Base-by-base conservation (phyloP, 2,797 vertebrate genomes). In the Lacerta bilineata region DNA sequence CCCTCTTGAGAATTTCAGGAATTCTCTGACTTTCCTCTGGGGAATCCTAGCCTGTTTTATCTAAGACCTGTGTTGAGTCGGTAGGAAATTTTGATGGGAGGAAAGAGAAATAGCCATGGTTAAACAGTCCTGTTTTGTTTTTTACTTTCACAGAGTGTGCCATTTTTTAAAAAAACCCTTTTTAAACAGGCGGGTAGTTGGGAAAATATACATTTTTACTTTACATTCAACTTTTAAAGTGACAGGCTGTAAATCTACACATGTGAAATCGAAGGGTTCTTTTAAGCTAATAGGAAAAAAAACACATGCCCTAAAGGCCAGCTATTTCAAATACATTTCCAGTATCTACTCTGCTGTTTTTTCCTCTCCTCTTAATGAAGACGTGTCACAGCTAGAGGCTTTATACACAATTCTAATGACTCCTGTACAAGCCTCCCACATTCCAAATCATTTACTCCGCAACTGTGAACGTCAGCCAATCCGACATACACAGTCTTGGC, bases 1-100 rank as follows among this genome's bases (percentile, higher is more conserved):
- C 96, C 97, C 97, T 96, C 10, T 0, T 88, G 97, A 96, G 96
- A 97, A 97, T 97, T 96, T 95, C 93, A 97, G 94, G 97, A 97
- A 97, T 97, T 97, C 95, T 89, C 81, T 94, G 89, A 93, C 95
- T 97, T 97, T 96, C 96, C 96, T 96, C 94, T 88, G 90, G 95
- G 96, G 91, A 71, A 95, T 95, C 93, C 91, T 93, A 92, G 95
- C 91, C 66, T 94, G 94, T 95, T 96, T 96, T 95, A 96, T 96
- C 95, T 95, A 94, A 96, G 95, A 96, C 96, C 95, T 94, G 87
- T 91, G 86, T 94, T 94, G 90, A 89, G 81, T 94, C 88, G 91
- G 88, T 76, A 94, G 87, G 85, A 92, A 87, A 89, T 90, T 93
- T 89, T 88, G 80, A 33, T 29, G 0, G 88, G 25, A 17, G 61